Evolutionary conservation across 2,797 vertebrate genomes (phyloP).

Genomic region (Lateolabrax maculatus): DNA sequence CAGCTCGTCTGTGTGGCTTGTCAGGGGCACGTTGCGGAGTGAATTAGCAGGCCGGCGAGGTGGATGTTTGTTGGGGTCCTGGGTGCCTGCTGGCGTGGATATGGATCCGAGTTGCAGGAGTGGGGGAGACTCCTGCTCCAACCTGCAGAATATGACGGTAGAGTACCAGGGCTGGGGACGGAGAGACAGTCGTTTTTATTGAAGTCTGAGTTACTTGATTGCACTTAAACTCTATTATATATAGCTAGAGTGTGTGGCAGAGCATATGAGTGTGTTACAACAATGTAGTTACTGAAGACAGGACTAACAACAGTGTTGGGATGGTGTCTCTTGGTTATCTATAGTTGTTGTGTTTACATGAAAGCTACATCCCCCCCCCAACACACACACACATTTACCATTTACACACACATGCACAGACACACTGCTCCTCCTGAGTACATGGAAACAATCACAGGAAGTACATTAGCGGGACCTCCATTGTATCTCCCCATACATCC

Average conservation of each 20-base stretch:
- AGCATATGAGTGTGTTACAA: neutral
- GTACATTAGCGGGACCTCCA: constrained; percentile 74
- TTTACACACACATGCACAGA: constrained; percentile 33
- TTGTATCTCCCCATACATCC: constrained; percentile 79
- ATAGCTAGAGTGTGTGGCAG: neutral
- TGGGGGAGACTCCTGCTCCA: constrained; percentile 37
- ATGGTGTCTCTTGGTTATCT: constrained; percentile 8
- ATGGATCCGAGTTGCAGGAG: constrained; percentile 33
- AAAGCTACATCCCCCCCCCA: constrained; percentile 13
- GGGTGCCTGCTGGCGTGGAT: constrained; percentile 46
- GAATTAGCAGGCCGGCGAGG: constrained; percentile 16
- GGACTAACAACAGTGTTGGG: neutral
- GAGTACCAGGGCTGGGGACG: constrained; percentile 24
- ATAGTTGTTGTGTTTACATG: constrained; percentile 50
- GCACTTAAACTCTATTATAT: neutral
- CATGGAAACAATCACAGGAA: constrained; percentile 75
- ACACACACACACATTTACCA: constrained; percentile 20
- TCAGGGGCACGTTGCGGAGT: neutral
- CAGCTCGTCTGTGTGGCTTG: constrained; percentile 41
- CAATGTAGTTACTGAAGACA: neutral
- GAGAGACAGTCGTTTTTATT: neutral
- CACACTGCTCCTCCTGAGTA: constrained; percentile 57
- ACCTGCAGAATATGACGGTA: constrained; percentile 56
- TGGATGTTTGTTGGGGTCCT: constrained; percentile 45
- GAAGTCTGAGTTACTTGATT: constrained; percentile 1